These are phyloP conservation scores for Salminus brasiliensis DNA, from an alignment of 2,113 vertebrate species.

Conservation along the genomic window DNA sequence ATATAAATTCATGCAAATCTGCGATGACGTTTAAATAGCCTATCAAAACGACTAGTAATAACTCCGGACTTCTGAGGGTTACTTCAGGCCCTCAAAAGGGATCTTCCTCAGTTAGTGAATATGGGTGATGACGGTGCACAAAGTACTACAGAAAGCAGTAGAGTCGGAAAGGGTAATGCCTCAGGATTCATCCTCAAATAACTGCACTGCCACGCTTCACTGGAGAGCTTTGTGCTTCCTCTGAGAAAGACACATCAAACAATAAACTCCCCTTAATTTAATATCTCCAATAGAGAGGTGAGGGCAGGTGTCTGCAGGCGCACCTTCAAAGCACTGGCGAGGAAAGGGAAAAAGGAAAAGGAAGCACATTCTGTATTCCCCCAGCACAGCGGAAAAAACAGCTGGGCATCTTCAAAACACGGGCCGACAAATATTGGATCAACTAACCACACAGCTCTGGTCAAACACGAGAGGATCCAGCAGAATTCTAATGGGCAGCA, in stretches of 20 bases:
- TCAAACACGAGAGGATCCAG: slow-evolving; percentile 59
- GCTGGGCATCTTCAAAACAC: slow-evolving; percentile 55
- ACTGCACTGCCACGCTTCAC: not conserved
- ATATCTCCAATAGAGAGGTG: slow-evolving; percentile 52
- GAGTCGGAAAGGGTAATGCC: slow-evolving; percentile 7
- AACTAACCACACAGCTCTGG: slow-evolving; percentile 61
- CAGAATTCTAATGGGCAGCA: slow-evolving; percentile 37
- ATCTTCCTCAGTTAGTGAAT: not conserved
- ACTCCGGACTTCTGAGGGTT: not conserved
- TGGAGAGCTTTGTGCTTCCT: slow-evolving; percentile 2
- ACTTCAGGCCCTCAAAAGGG: not conserved
- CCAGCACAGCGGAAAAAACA: slow-evolving; percentile 34
- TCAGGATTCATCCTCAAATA: slow-evolving; percentile 35
- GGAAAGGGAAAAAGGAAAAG: slow-evolving; percentile 19
- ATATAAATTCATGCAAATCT: not conserved
- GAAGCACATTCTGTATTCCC: slow-evolving; percentile 40
- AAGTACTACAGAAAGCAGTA: not conserved
- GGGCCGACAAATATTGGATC: slow-evolving; percentile 60
- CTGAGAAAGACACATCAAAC: slow-evolving; percentile 34
- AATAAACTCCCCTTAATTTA: slow-evolving; percentile 46
- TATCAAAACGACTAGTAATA: not conserved
- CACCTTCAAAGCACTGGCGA: slow-evolving; percentile 42
- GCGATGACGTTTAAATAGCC: not conserved
- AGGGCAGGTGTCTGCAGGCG: slow-evolving; percentile 45
- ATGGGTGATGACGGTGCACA: not conserved